Conservation (phyloP, 2,797 vertebrate species). For the Lagocephalus sceleratus region DNA sequence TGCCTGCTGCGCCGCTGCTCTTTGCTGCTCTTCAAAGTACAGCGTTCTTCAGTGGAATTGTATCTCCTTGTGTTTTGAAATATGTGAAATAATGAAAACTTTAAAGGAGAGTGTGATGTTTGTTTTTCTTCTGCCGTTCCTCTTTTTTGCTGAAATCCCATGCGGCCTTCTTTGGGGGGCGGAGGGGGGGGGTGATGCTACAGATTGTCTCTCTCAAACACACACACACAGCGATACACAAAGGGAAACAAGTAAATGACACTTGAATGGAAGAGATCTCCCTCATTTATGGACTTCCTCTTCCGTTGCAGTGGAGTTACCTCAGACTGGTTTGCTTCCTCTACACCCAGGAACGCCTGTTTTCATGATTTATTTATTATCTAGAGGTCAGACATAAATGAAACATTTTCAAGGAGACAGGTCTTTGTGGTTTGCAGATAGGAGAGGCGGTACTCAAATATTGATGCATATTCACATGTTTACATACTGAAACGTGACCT, state of each 20-base stretch:
- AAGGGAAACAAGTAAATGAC: too few relatives aligned
- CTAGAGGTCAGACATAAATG: slow-evolving; percentile 16
- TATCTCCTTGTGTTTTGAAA: slow-evolving; percentile 12
- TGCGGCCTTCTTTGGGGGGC: too few relatives aligned
- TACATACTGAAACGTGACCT: too few relatives aligned
- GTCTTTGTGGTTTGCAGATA: slow-evolving; percentile 10
- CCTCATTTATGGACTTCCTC: slow-evolving; percentile 1
- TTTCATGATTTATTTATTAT: slow-evolving; percentile 32
- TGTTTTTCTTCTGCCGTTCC: too few relatives aligned
- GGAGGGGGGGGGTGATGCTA: too few relatives aligned
- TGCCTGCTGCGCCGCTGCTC: background rate
- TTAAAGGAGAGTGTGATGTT: slow-evolving; percentile 4
- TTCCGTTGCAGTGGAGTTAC: slow-evolving; percentile 3
- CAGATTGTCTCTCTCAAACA: too few relatives aligned
- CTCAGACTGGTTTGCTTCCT: slow-evolving; percentile 22
- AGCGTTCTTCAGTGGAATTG: slow-evolving; percentile 13
- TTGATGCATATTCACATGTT: slow-evolving; percentile 17
- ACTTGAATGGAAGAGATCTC: too few relatives aligned
- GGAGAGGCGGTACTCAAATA: slow-evolving; percentile 28
- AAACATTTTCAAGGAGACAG: slow-evolving; percentile 27
- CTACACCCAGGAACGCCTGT: slow-evolving; percentile 5
- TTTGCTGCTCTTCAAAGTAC: slow-evolving; percentile 27
- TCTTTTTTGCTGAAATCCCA: too few relatives aligned
- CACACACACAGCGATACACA: background rate
- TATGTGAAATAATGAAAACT: slow-evolving; percentile 26